phyloP scores from a whole-genome alignment of 2,113 vertebrate genomes.

The Stegastes partitus region DNA sequence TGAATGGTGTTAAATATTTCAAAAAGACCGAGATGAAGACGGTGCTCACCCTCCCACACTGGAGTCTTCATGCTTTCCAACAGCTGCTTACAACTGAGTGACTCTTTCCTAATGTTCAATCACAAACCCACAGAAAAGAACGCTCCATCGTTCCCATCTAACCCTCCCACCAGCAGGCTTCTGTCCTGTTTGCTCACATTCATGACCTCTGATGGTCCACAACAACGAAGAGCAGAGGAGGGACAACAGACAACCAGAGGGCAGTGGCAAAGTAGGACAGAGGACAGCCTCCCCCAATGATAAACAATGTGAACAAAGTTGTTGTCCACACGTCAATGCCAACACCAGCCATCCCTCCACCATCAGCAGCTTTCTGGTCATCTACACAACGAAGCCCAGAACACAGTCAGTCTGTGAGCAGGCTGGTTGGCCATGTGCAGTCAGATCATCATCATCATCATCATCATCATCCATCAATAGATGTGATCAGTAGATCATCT shows the following conservation, averaged over 20 bases:
- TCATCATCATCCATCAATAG: too few relatives aligned
- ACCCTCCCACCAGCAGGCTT: conserved; percentile 23
- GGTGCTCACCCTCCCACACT: too few relatives aligned
- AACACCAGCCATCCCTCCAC: not conserved
- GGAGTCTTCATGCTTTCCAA: conserved; percentile 19
- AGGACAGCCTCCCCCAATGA: too few relatives aligned
- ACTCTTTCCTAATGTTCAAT: conserved; percentile 10
- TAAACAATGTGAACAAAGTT: too few relatives aligned
- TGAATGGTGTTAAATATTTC: not conserved
- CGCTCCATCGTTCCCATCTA: conserved; percentile 4
- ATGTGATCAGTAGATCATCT: too few relatives aligned
- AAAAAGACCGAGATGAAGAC: not conserved
- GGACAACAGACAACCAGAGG: conserved; percentile 25
- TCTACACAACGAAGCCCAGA: too few relatives aligned
- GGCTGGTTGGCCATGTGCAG: too few relatives aligned
- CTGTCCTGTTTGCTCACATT: conserved; percentile 30
- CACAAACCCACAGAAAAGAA: conserved; percentile 26
- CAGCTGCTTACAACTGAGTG: conserved; percentile 7
- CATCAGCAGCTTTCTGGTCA: too few relatives aligned
- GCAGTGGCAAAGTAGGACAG: conserved; percentile 36
- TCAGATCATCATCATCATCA: too few relatives aligned
- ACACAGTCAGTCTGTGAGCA: too few relatives aligned
- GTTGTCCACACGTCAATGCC: not conserved
- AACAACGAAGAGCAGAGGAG: conserved; percentile 12
- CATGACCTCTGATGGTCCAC: not conserved